A percentile compares a stretch with the other conserved stretches of the same genome.
These are phyloP conservation scores for Heterodera filipjevi DNA, from an alignment of 2,888 invertebrate genomes.

Conservation along the genomic window DNA sequence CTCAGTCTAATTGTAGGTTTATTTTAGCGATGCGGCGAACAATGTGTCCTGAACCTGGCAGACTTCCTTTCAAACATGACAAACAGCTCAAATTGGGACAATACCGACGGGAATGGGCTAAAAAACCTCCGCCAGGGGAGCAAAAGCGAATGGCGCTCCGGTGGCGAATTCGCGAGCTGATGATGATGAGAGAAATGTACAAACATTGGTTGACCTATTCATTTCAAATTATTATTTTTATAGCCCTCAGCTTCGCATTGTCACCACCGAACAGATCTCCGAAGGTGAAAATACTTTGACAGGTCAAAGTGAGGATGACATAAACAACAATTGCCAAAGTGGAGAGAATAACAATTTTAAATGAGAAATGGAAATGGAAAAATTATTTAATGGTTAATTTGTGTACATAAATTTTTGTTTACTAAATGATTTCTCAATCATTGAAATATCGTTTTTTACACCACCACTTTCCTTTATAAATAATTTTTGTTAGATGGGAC, in stretches of 20 bases:
- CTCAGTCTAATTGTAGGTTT: too few relatives aligned
- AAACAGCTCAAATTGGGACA: constrained; percentile 54
- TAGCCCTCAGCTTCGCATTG: neutral
- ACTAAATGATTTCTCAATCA: neutral
- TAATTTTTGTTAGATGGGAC: neutral
- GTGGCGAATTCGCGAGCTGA: constrained; percentile 57
- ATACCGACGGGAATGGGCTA: constrained; percentile 57
- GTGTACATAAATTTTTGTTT: too few relatives aligned
- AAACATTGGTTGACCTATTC: too few relatives aligned
- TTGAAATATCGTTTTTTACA: neutral
- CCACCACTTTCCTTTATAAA: too few relatives aligned
- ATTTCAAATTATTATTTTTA: neutral
- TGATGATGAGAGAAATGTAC: constrained; percentile 22
- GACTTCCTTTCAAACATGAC: constrained; percentile 56
- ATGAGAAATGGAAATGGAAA: too few relatives aligned
- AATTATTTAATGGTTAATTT: too few relatives aligned
- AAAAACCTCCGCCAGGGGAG: constrained; percentile 56
- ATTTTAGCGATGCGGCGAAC: constrained; percentile 39
- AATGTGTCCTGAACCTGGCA: constrained; percentile 47
- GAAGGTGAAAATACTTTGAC: neutral
- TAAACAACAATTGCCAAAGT: neutral
- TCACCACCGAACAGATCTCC: neutral
- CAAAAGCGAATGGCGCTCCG: constrained; percentile 52
- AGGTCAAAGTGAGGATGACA: too few relatives aligned
- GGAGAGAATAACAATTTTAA: too few relatives aligned